A percentile compares a stretch with the other conserved stretches of the same genome.
phyloP scores from a whole-genome alignment of 2,888 invertebrate genomes.

The Melanostoma scalare region DNA sequence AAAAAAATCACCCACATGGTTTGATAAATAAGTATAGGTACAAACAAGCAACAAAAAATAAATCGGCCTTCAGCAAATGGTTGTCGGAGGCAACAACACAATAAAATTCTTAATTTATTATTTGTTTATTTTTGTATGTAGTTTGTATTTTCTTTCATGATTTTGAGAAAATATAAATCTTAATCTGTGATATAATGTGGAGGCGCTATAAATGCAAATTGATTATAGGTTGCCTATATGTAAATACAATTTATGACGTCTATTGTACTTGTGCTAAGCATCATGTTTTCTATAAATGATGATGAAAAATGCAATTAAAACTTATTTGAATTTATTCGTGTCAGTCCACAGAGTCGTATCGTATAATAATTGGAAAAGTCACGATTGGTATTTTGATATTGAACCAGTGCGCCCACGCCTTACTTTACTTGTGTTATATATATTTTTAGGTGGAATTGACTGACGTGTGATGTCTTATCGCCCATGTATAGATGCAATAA shows the following conservation, averaged over 20 bases:
- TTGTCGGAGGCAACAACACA: conserved; percentile 4
- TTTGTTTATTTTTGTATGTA: background rate
- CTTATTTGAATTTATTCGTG: conserved; percentile 22
- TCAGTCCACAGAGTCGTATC: too few relatives aligned
- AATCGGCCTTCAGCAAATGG: background rate
- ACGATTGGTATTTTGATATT: conserved; percentile 4
- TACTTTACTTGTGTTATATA: background rate
- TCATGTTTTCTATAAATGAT: conserved; percentile 25
- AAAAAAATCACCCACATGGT: too few relatives aligned
- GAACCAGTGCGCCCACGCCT: background rate
- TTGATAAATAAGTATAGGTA: background rate
- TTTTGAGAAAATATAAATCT: conserved; percentile 9
- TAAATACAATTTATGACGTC: conserved; percentile 2
- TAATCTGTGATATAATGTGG: background rate
- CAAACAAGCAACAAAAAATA: background rate
- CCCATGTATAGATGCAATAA: background rate
- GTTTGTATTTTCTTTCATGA: background rate
- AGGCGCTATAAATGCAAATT: conserved; percentile 4
- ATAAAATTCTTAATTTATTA: conserved; percentile 7
- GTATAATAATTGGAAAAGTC: background rate
- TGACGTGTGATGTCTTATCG: conserved; percentile 8
- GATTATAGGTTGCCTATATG: background rate
- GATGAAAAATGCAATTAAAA: background rate
- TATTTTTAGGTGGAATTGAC: background rate
- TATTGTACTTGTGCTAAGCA: conserved; percentile 1